A percentile compares a stretch with the other conserved stretches of the same genome.
Evolutionary conservation across 1,140 invertebrate species (phyloP).

Genomic region (Drosophila suzukii): DNA sequence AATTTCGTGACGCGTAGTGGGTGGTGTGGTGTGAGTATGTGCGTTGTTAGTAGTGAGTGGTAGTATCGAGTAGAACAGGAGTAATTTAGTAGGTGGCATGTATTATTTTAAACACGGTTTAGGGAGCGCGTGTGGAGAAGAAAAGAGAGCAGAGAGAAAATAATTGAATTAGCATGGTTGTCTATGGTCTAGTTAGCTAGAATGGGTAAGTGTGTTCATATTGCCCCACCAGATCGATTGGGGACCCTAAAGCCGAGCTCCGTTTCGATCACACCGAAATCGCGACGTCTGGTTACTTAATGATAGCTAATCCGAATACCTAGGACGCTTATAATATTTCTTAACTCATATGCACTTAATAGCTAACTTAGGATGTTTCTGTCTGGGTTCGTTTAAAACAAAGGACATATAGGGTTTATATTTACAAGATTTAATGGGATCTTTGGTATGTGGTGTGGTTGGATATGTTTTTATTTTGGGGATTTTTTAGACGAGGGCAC

Average conservation of each 20-base stretch:
- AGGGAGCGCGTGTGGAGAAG: conserved; percentile 79
- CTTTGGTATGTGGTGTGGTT: conserved; percentile 45
- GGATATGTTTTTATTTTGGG: conserved; percentile 50
- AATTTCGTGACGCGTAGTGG: conserved; percentile 51
- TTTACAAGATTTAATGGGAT: conserved; percentile 73
- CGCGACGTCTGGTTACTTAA: conserved; percentile 6
- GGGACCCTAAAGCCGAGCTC: conserved; percentile 22
- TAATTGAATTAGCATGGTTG: conserved; percentile 83
- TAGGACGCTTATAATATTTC: conserved; percentile 10
- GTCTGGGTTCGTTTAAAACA: conserved; percentile 63
- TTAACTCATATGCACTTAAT: conserved; percentile 21
- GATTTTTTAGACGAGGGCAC: conserved; percentile 83
- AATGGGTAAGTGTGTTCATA: conserved; percentile 46
- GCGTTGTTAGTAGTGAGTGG: conserved; percentile 44
- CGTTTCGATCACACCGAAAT: conserved; percentile 64
- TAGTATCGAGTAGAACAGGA: conserved; percentile 71
- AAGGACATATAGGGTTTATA: conserved; percentile 80
- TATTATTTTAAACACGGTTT: conserved; percentile 56
- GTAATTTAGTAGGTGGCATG: conserved; percentile 57
- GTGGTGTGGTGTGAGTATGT: conserved; percentile 35
- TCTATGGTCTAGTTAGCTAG: conserved; percentile 56
- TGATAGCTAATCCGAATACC: conserved; percentile 13
- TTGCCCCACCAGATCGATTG: conserved; percentile 26
- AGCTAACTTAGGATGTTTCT: conserved; percentile 45
- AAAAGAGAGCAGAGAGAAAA: conserved; percentile 84